These are phyloP conservation scores for Aphelenchoides besseyi DNA, from an alignment of 1,140 invertebrate genomes.

Conservation along the genomic window DNA sequence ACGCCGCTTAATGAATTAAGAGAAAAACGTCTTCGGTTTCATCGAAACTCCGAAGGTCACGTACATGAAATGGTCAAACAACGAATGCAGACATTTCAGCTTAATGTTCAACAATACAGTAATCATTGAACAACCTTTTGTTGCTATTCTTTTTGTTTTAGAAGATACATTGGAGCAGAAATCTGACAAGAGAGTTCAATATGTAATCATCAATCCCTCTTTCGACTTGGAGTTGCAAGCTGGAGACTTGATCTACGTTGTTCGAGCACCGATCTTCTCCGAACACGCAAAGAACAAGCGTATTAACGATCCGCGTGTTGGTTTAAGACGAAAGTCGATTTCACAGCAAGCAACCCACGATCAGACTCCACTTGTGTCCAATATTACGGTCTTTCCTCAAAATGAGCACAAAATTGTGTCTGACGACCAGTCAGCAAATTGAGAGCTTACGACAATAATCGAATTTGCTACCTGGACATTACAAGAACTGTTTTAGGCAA, in stretches of 20 bases:
- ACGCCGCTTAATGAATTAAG: constrained; percentile 13
- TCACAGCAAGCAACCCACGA: background rate
- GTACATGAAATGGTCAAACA: constrained; percentile 80
- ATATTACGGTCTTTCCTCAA: no score
- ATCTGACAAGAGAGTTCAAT: constrained; percentile 85
- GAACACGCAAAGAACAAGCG: constrained; percentile 4
- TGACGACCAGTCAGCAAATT: no score
- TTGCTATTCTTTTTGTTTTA: constrained; percentile 46
- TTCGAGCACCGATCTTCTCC: background rate
- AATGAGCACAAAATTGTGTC: no score
- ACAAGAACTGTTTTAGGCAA: no score
- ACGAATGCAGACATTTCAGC: constrained; percentile 84
- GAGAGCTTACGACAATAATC: no score
- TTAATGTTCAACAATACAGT: constrained; percentile 79
- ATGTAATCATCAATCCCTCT: constrained; percentile 96
- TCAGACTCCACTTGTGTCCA: background rate
- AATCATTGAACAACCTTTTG: constrained; percentile 20
- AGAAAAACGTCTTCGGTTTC: background rate
- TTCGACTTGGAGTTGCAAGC: constrained; percentile 92
- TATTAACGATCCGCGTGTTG: constrained; percentile 11
- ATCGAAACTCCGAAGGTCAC: constrained; percentile 15
- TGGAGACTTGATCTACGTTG: constrained; percentile 84
- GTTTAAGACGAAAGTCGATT: background rate
- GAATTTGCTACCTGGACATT: no score
- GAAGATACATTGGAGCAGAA: constrained; percentile 86